Conservation (phyloP, 2,797 vertebrate species). For the Capromys pilorides region DNA sequence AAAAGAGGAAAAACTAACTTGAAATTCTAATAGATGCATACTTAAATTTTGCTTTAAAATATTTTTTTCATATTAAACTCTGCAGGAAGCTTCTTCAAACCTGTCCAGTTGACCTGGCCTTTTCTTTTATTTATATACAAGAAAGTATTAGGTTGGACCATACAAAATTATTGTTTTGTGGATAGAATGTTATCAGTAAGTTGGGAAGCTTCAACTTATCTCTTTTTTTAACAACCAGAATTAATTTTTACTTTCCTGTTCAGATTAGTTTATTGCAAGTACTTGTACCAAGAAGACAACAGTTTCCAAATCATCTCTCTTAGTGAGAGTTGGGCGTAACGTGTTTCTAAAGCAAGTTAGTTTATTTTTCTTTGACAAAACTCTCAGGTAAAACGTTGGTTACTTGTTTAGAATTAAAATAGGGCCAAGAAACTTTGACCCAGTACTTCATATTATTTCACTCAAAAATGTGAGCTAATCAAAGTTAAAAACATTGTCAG, state of each 20-base stretch:
- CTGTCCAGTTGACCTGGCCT: not conserved
- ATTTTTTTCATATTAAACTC: conserved; percentile 13
- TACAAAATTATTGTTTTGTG: not conserved
- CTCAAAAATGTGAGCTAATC: not conserved
- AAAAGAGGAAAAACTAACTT: conserved; percentile 78
- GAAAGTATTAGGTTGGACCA: not conserved
- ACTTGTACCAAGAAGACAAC: not conserved
- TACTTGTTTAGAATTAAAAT: not conserved
- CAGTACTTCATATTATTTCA: not conserved
- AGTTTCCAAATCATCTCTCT: conserved; percentile 11
- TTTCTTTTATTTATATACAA: not conserved
- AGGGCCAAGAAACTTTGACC: not conserved
- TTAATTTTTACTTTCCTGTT: conserved; percentile 48
- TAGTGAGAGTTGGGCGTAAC: not conserved
- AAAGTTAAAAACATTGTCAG: not conserved
- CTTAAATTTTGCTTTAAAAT: conserved; percentile 54
- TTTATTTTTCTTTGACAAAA: conserved; percentile 14
- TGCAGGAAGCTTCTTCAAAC: not conserved
- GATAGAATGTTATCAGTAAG: not conserved
- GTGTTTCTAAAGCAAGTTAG: conserved; percentile 19
- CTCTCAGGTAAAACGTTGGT: conserved; percentile 5
- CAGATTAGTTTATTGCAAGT: conserved; percentile 32
- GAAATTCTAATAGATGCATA: conserved; percentile 71
- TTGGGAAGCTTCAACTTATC: conserved; percentile 22
- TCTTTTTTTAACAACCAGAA: not conserved